Evolutionary conservation across 2,113 vertebrate genomes (phyloP), one percentile per base, ranked within the genome.

Genomic region (Junco hyemalis): DNA sequence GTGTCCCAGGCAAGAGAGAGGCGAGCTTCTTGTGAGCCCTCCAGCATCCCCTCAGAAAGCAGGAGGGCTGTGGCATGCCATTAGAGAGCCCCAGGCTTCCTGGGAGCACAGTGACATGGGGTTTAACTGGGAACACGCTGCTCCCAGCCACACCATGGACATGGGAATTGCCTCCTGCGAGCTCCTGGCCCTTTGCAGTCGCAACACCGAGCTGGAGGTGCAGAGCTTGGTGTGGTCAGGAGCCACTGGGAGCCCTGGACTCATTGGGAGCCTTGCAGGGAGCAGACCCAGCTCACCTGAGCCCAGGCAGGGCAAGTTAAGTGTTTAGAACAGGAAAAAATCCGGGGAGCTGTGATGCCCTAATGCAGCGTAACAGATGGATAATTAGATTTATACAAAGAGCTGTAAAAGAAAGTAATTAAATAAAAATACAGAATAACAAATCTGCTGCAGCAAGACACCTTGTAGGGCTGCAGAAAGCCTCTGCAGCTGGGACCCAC

Each of bases 361-460:
- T 93, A 89, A 96, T 17, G 9, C 71, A 96, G 90, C 29, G 5
- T 92, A 98, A 97, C 97, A 98, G 97, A 97, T 96, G 95, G 97
- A 97, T 95, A 97, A 97, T 96, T 94, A 95, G 79, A 97, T 97
- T 97, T 97, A 88, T 94, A 95, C 69, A 70, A 95, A 97, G 92
- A 95, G 95, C 94, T 96, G 82, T 96, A 97, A 97, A 97, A 96
- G 87, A 51, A 86, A 94, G 92, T 95, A 97, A 98, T 97, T 96
- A 97, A 97, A 96, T 96, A 93, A 96, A 97, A 97, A 96, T 90
- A 96, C 68, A 86, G 92, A 97, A 94, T 36, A 97, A 95, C 63
- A 42, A 92, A 95, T 93, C 86, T 95, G 90, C 92, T 19, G 61
- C 68, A 85, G 89, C 68, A 11, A 93, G 84, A 92, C 61, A 94